Conservation (phyloP, 2,113 vertebrate genomes). For the Mobula birostris region DNA sequence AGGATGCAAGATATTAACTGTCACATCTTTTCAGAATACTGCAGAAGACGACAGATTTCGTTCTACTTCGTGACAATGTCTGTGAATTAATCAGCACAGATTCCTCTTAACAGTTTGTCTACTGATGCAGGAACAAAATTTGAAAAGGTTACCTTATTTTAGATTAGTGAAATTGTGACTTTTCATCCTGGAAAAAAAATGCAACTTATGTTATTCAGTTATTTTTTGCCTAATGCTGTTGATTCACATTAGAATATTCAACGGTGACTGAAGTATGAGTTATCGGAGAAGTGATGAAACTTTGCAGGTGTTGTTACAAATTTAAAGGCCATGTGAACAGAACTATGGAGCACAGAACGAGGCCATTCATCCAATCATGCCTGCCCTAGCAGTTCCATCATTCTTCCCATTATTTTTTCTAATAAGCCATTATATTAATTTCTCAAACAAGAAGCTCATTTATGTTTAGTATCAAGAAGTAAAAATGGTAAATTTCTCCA, state of each 20-base stretch:
- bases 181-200: background rate
- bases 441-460: background rate
- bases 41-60: constrained; percentile 5
- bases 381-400: background rate
- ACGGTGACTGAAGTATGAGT: background rate
- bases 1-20: background rate
- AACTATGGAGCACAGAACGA: background rate
- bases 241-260: background rate
- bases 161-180: background rate
- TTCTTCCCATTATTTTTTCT: background rate
- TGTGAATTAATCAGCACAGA: constrained; percentile 16
- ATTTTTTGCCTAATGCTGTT: background rate
- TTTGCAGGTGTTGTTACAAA: too few relatives aligned
- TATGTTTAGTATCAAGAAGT: background rate
- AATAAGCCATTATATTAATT: background rate
- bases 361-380: background rate
- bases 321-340: background rate
- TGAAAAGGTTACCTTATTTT: background rate
- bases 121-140: background rate
- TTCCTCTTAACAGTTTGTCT: background rate
- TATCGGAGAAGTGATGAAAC: background rate
- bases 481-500: background rate
- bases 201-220: background rate
- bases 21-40: background rate
- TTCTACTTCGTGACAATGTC: constrained; percentile 3